Conservation (phyloP, 2,113 vertebrate genomes). For the Lutjanus erythropterus region DNA sequence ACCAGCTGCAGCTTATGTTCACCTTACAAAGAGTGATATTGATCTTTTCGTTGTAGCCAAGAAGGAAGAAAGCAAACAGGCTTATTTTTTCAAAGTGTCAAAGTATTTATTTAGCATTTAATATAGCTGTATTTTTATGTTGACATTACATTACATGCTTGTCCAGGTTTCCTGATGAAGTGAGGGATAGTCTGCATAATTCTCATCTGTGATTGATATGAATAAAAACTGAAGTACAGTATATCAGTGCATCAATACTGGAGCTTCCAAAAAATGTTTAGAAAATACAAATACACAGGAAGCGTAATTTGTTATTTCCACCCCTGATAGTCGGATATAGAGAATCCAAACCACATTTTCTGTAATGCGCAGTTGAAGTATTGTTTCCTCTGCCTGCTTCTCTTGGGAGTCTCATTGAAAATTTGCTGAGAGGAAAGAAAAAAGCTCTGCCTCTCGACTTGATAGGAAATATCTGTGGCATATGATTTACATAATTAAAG, state of each 20-base stretch:
- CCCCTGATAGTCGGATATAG: slow-evolving; percentile 11
- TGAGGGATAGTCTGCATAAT: not conserved
- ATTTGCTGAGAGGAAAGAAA: slow-evolving; percentile 57
- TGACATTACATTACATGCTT: not conserved
- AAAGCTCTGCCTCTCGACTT: slow-evolving; percentile 52
- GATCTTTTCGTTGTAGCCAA: not conserved
- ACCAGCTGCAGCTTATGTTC: not conserved
- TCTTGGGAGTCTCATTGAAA: slow-evolving; percentile 47
- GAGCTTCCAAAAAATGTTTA: not conserved
- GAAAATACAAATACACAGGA: not conserved
- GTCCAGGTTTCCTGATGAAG: not conserved
- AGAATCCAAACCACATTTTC: slow-evolving; percentile 29
- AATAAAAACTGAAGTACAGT: not conserved
- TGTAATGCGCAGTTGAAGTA: slow-evolving; percentile 44
- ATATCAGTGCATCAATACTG: not conserved
- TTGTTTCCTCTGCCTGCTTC: slow-evolving; percentile 47
- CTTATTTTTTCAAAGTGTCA: not conserved
- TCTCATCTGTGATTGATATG: not conserved
- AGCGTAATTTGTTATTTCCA: slow-evolving; percentile 4
- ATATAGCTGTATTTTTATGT: not conserved
- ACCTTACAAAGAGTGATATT: not conserved
- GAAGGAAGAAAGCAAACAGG: not conserved
- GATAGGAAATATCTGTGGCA: slow-evolving; percentile 77
- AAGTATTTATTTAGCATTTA: not conserved
- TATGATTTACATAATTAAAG: slow-evolving; percentile 83